Evolutionary conservation across 2,888 invertebrate genomes (phyloP).

Genomic region (Aporophyla lueneburgensis): DNA sequence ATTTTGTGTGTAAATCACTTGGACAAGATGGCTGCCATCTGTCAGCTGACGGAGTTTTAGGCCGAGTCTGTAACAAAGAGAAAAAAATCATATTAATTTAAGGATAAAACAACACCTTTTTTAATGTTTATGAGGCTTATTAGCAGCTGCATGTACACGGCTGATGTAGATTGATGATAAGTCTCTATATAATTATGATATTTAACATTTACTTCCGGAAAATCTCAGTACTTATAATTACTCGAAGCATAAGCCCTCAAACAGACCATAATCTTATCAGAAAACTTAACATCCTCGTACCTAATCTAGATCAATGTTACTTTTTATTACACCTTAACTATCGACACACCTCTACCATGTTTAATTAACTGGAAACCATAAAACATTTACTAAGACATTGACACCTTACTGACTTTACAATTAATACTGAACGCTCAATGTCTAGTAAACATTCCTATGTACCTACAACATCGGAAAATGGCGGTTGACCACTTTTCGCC

Average conservation of each 20-base stretch:
- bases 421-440: neutral
- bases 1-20: constrained; percentile 92
- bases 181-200: too few relatives aligned
- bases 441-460: neutral
- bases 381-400: constrained; percentile 13
- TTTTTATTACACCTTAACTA: constrained; percentile 16
- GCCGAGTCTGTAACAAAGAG: constrained; percentile 87
- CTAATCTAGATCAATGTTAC: neutral
- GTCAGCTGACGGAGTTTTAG: constrained; percentile 92
- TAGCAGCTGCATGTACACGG: neutral
- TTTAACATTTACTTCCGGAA: neutral
- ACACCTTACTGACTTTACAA: neutral
- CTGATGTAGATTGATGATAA: neutral
- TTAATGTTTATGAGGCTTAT: neutral
- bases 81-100: constrained; percentile 45
- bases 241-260: neutral
- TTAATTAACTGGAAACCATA: constrained; percentile 21
- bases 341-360: constrained; percentile 26
- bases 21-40: constrained; percentile 93
- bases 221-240: neutral
- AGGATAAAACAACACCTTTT: neutral
- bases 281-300: neutral
- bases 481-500: too few relatives aligned
- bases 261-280: neutral
- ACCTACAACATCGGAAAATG: neutral